Evolutionary conservation across 2,797 vertebrate species (phyloP), one percentile per base, ranked within the genome.

Genomic region (Hypotaenidia philippensis): DNA sequence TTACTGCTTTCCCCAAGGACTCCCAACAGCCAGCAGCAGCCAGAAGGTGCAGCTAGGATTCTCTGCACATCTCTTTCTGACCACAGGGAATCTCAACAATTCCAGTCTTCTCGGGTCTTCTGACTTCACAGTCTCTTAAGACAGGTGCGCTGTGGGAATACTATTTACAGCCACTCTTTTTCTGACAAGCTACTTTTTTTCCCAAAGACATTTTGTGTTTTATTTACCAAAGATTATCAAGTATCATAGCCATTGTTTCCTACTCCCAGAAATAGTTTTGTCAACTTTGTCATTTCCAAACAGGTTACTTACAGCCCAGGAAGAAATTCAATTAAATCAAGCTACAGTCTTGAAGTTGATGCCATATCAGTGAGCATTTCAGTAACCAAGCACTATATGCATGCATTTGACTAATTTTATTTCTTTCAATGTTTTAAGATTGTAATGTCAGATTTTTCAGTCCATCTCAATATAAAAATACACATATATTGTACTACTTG

Each of bases 1-100:
- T 94, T 89, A 14, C 74, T 66, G 57, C 60, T 89, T 89, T 82
- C 31, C 69, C 63, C 32, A 79, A 59, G 52, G 86, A 76, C 40
- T 71, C 25, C 44, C 50, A 87, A 16, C 1, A 5, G 31, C 20
- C 56, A 47, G 55, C 41, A 79, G 75, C 31, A 94, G 68, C 36
- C 19, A 3, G 60, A 80, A 84, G 36, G 25, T 26, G 49, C 57
- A 45, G 40, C 0, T 80, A 40, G 40, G 41, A 93, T 91, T 83
- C 65, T 71, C 20, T 83, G 32, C 21, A 27, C 36, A 53, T 16
- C 29, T 59, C 5, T 15, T 79, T 52, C 25, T 11, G 13, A 83
- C 32, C 21, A 38, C 21, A 77, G 56, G 49, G 52, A 85, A 45
- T 77, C 76, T 75, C 23, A 69, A 26, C 13, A 76, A 21, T 26